Evolutionary conservation across 2,797 vertebrate genomes (phyloP).

Genomic region (Sebastes itinus): DNA sequence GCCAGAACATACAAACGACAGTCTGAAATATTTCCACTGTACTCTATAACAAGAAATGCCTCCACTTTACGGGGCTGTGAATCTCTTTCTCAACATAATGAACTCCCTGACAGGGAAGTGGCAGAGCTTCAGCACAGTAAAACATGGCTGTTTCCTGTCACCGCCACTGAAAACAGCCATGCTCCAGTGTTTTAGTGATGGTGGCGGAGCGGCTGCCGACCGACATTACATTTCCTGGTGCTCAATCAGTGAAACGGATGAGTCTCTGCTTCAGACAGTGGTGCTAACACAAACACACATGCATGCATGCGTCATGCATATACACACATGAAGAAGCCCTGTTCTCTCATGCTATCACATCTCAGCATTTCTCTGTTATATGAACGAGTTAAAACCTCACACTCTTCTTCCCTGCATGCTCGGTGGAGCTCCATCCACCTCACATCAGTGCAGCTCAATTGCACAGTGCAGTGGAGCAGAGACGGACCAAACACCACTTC

Average conservation of each 20-base stretch:
- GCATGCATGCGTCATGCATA: background rate
- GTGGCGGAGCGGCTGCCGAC: background rate
- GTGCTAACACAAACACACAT: background rate
- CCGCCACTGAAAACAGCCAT: conserved; percentile 14
- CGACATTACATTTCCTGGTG: conserved; percentile 40
- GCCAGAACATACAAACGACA: background rate
- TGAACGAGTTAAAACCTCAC: conserved; percentile 21
- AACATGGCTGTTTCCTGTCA: conserved; percentile 47
- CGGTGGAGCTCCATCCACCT: conserved; percentile 27
- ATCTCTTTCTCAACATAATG: conserved; percentile 54
- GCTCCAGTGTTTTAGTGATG: conserved; percentile 31
- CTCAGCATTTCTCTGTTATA: conserved; percentile 11
- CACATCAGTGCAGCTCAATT: conserved; percentile 28
- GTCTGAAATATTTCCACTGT: conserved; percentile 19
- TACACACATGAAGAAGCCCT: background rate
- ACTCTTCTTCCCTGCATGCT: conserved; percentile 7
- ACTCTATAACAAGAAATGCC: conserved; percentile 24
- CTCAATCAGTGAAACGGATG: conserved; percentile 53
- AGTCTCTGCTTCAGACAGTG: conserved; percentile 17
- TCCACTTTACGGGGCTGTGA: conserved; percentile 45
- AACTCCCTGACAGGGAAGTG: conserved; percentile 51
- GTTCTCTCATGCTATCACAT: conserved; percentile 3
- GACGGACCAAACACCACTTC: conserved; percentile 14
- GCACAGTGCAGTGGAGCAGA: conserved; percentile 22
- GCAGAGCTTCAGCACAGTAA: conserved; percentile 28